Evolutionary conservation across 1,140 invertebrate genomes (phyloP), one percentile per base, ranked within the genome.

Genomic region (Ephestia elutella): DNA sequence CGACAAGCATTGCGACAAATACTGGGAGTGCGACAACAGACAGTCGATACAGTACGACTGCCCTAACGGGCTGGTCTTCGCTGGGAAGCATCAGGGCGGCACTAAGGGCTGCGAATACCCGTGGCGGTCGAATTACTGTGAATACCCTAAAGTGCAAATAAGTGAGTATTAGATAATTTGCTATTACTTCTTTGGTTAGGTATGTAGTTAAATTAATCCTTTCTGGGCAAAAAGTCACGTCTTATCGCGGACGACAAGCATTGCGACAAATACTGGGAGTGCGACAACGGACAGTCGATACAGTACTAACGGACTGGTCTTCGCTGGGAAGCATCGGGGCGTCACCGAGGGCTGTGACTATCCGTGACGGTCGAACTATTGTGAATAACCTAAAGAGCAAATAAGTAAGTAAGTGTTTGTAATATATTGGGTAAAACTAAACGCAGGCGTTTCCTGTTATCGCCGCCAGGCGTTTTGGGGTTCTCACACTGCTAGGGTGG

Each of bases 241-340:
- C 92, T 96, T 0, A 92, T 94, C 0, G 91, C 90, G 0, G 95
- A 96, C 70, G 90, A 92, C 61, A 94, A 94, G 19, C 95, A 96
- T 75, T 97, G 96, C 73, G 95, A 96, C 84, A 92, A 95, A 65
- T 96, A 96, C 75, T 96, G 95, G 94, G 95, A 96, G 79, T 97
- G 95, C 73, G 88, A 90, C 60, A 89, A 88, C 62, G 94, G 94
- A 0, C 93, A 95, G 70, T 92, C 94, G 0, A 93, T 96, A 62
- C 87, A 96, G 30, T 96, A 95, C 79, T 30, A 97, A 97, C 73
- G 96, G 96, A 7, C 84, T 97, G 25, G 96, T 96, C 2, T 97
- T 95, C 86, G 95, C 96, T 28, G 96, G 96, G 0, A 96, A 96
- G 78, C 93, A 96, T 74, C 89, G 95, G 21, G 95, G 95, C 2